Percentiles rank a stretch among this genome's conserved stretches.
These are phyloP conservation scores for Creontiades dilutus DNA, from an alignment of 2,888 invertebrate genomes.

Conservation along the genomic window DNA sequence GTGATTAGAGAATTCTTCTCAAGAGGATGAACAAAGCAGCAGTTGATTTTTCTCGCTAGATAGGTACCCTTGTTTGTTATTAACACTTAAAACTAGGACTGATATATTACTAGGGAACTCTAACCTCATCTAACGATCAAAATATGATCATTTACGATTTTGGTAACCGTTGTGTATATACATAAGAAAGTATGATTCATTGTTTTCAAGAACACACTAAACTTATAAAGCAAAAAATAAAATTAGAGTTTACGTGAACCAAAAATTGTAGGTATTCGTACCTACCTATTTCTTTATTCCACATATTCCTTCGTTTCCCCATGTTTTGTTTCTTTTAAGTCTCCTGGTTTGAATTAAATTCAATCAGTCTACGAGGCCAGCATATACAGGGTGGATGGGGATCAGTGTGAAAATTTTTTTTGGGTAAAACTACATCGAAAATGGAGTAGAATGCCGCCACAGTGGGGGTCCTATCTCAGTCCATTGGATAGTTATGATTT, in stretches of 20 bases:
- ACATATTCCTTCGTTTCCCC: too few species aligned
- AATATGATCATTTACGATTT: not conserved
- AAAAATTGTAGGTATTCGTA: not conserved
- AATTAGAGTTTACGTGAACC: conserved; percentile 43
- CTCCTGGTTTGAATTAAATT: too few species aligned
- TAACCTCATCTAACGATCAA: not conserved
- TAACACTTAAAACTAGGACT: conserved; percentile 31
- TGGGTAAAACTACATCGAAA: too few species aligned
- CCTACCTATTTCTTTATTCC: too few species aligned
- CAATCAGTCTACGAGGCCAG: too few species aligned
- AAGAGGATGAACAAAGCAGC: not conserved
- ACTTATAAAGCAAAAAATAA: conserved; percentile 21
- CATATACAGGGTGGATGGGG: too few species aligned
- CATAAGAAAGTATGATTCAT: not conserved
- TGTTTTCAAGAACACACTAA: conserved; percentile 34
- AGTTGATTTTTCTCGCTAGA: not conserved
- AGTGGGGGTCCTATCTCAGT: too few species aligned
- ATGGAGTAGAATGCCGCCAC: too few species aligned
- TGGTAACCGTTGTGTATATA: conserved; percentile 33
- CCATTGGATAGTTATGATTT: too few species aligned
- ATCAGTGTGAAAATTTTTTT: too few species aligned
- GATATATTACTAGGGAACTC: not conserved
- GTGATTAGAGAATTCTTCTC: not conserved
- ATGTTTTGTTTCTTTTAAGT: too few species aligned
- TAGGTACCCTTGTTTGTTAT: not conserved